These are phyloP conservation scores for Rhinogobio ventralis DNA, from an alignment of 2,797 vertebrate genomes.

Conservation along the genomic window DNA sequence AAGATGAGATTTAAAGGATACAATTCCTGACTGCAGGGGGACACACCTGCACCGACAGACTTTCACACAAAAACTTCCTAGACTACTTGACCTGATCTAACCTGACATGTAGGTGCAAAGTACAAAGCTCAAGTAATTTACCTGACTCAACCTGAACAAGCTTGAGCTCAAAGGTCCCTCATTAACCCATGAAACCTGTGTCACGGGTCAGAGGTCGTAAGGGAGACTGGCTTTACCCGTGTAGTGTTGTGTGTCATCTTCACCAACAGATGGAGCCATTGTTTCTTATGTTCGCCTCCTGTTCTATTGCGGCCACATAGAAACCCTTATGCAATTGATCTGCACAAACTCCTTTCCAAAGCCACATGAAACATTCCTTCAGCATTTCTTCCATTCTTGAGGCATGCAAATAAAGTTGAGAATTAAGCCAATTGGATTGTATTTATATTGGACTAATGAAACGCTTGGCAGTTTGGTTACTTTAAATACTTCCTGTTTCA, in stretches of 20 bases:
- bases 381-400: not conserved
- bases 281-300: not conserved
- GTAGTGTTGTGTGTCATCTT: not conserved
- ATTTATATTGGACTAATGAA: not conserved
- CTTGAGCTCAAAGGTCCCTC: not conserved
- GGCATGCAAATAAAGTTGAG: not conserved
- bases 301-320: not conserved
- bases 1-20: not conserved
- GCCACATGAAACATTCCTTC: slow-evolving; percentile 13
- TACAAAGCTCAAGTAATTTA: not conserved
- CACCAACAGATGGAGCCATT: slow-evolving; percentile 46
- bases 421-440: not conserved
- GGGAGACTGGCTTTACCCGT: not conserved
- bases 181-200: not conserved
- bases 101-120: not conserved
- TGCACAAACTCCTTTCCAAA: not conserved
- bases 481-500: not conserved
- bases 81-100: not conserved
- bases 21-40: too few species aligned
- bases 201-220: not conserved
- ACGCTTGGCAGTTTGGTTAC: not conserved
- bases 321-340: not conserved
- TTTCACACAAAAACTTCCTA: too few species aligned
- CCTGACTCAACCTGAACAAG: not conserved
- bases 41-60: too few species aligned